phyloP scores from a whole-genome alignment of 2,797 vertebrate species.

The Notolabrus celidotus region DNA sequence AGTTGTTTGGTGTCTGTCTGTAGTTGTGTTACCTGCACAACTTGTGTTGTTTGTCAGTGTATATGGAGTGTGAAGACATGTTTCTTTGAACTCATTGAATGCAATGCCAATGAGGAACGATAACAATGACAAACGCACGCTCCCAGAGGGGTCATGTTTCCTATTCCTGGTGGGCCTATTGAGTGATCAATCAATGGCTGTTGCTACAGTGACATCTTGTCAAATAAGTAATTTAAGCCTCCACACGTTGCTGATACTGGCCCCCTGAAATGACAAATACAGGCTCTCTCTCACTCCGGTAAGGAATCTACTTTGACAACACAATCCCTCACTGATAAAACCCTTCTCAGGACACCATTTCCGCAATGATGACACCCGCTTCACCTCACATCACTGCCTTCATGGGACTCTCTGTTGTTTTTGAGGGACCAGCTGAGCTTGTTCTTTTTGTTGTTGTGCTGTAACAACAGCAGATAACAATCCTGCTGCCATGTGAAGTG shows the following conservation, averaged over 20 bases:
- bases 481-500: constrained; percentile 53
- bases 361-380: constrained; percentile 30
- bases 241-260: constrained; percentile 10
- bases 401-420: constrained; percentile 46
- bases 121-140: neutral
- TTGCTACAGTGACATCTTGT: constrained; percentile 30
- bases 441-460: constrained; percentile 37
- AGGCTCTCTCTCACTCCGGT: constrained; percentile 18
- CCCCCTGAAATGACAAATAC: constrained; percentile 38
- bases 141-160: neutral
- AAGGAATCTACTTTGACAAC: constrained; percentile 35
- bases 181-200: constrained; percentile 26
- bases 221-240: constrained; percentile 51
- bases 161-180: constrained; percentile 3
- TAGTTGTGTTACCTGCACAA: too few species aligned
- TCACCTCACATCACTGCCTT: constrained; percentile 28
- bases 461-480: constrained; percentile 60
- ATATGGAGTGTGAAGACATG: too few species aligned
- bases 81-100: neutral
- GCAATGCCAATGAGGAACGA: neutral
- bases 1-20: too few species aligned
- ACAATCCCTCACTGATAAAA: constrained; percentile 49
- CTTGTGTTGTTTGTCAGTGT: too few species aligned
- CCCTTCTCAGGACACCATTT: constrained; percentile 36
- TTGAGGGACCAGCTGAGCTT: constrained; percentile 39